A percentile compares a stretch with the other conserved stretches of the same genome.
These are phyloP conservation scores for Taxidea taxus DNA, from an alignment of 2,113 vertebrate species.

Conservation along the genomic window DNA sequence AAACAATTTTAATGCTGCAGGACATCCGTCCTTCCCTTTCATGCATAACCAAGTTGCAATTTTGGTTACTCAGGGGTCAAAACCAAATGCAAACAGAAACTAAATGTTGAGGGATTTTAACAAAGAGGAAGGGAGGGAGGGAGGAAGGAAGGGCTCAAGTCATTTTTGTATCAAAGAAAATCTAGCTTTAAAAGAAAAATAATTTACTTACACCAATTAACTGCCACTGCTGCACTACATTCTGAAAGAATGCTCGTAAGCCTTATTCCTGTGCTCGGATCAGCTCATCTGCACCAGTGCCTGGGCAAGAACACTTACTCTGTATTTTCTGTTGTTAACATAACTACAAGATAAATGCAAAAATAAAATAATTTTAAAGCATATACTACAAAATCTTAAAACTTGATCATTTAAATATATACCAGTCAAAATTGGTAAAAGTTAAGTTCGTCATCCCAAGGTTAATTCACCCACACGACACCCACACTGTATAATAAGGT, in stretches of 20 bases:
- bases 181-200: background rate
- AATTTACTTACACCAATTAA: background rate
- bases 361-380: background rate
- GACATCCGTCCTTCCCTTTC: too few relatives aligned
- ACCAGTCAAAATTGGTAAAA: background rate
- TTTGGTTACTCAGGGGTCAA: background rate
- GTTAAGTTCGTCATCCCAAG: conserved; percentile 11
- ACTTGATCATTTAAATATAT: background rate
- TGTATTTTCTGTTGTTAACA: background rate
- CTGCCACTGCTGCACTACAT: accelerated
- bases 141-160: background rate
- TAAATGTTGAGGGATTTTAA: background rate
- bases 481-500: conserved; percentile 40
- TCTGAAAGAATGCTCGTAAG: background rate
- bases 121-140: background rate
- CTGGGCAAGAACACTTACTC: background rate
- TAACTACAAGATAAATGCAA: background rate
- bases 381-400: background rate
- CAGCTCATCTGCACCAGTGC: too few relatives aligned
- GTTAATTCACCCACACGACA: conserved; percentile 43
- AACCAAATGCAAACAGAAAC: background rate
- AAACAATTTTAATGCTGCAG: background rate
- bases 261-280: background rate
- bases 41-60: background rate
- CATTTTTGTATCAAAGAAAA: background rate